phyloP scores from a whole-genome alignment of 1,140 invertebrate species.

The Orchestia grillus region DNA sequence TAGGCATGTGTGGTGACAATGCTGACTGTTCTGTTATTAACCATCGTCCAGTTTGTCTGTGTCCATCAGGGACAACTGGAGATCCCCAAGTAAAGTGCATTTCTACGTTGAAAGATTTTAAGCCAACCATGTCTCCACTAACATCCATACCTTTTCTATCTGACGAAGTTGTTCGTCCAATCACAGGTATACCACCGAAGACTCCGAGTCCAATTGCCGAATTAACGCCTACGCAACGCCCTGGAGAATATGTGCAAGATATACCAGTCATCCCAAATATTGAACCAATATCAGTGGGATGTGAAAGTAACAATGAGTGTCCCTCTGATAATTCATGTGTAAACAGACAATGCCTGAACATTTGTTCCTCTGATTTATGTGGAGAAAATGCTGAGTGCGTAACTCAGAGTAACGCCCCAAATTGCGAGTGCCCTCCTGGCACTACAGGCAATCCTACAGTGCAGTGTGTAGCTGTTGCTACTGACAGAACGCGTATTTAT shows the following conservation, averaged over 20 bases:
- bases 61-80: slow-evolving; percentile 81
- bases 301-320: slow-evolving; percentile 79
- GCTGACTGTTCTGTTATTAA: slow-evolving; percentile 77
- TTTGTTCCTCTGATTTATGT: slow-evolving; percentile 68
- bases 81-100: slow-evolving; percentile 71
- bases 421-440: slow-evolving; percentile 69
- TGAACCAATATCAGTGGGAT: slow-evolving; percentile 81
- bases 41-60: slow-evolving; percentile 78
- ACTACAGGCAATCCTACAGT: slow-evolving; percentile 76
- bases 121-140: slow-evolving; percentile 58
- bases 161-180: slow-evolving; percentile 60
- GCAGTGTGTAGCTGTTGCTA: slow-evolving; percentile 75
- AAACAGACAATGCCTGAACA: slow-evolving; percentile 61
- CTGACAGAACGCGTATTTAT: neutral
- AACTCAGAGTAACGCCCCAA: slow-evolving; percentile 67
- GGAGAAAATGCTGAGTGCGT: slow-evolving; percentile 69
- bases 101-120: slow-evolving; percentile 50
- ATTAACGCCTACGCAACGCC: slow-evolving; percentile 48
- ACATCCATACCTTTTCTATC: slow-evolving; percentile 33
- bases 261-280: slow-evolving; percentile 74
- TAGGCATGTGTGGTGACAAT: slow-evolving; percentile 79
- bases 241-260: slow-evolving; percentile 21
- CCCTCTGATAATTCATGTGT: slow-evolving; percentile 61
- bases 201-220: slow-evolving; percentile 59
- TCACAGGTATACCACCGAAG: slow-evolving; percentile 60